Conservation (phyloP, 1,140 invertebrate genomes). For the Globodera rostochiensis region DNA sequence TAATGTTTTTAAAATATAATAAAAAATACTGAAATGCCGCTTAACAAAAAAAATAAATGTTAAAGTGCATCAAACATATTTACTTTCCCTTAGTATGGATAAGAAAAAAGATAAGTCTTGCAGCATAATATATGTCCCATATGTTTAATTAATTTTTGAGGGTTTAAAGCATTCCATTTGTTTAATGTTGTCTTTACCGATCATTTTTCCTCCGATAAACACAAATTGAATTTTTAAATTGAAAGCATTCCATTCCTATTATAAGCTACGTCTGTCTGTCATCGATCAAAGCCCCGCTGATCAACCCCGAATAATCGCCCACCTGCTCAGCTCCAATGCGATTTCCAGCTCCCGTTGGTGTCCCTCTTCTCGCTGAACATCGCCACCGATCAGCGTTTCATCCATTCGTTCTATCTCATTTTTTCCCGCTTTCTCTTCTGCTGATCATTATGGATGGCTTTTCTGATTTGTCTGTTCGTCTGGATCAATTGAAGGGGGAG, state of each 20-base stretch:
- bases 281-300: background rate
- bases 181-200: background rate
- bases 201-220: background rate
- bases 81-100: too few relatives aligned
- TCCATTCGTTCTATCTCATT: slow-evolving; percentile 34
- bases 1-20: slow-evolving; percentile 6
- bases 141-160: too few relatives aligned
- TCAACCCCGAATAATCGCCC: background rate
- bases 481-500: too few relatives aligned
- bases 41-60: too few relatives aligned
- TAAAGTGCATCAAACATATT: too few relatives aligned
- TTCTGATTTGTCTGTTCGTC: slow-evolving; percentile 23
- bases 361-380: background rate
- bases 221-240: too few relatives aligned
- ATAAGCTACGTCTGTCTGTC: background rate
- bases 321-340: slow-evolving; percentile 47
- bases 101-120: too few relatives aligned
- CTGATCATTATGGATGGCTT: slow-evolving; percentile 11
- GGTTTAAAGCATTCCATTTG: too few relatives aligned
- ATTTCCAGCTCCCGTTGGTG: slow-evolving; percentile 28
- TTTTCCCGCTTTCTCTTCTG: background rate
- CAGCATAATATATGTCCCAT: too few relatives aligned
- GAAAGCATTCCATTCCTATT: too few relatives aligned
- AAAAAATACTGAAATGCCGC: background rate
- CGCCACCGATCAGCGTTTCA: slow-evolving; percentile 3